A percentile compares a stretch with the other conserved stretches of the same genome.
phyloP scores from a whole-genome alignment of 1,140 invertebrate genomes.

The Vanessa atalanta region DNA sequence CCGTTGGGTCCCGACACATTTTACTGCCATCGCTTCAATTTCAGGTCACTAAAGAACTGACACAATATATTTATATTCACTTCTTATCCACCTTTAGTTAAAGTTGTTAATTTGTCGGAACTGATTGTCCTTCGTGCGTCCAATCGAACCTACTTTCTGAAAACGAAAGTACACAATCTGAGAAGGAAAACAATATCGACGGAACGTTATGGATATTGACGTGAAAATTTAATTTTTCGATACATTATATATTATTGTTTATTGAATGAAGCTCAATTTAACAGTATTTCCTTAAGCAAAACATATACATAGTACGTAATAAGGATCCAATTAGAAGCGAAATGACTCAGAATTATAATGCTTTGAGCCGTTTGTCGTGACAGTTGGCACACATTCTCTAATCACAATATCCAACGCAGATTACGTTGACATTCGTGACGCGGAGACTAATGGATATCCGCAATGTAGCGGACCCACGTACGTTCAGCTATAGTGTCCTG shows the following conservation, averaged over 20 bases:
- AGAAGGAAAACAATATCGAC: not conserved
- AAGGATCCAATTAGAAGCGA: not conserved
- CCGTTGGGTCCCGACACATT: conserved; percentile 19
- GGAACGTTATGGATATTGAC: not conserved
- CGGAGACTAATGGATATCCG: not conserved
- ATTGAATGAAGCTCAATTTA: no score
- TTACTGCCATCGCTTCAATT: not conserved
- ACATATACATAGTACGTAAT: not conserved
- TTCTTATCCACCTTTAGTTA: not conserved
- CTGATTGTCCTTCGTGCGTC: conserved; percentile 5
- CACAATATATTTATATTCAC: not conserved
- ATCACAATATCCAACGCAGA: not conserved
- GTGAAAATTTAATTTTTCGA: no score
- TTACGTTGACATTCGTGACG: not conserved
- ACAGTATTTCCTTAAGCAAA: no score
- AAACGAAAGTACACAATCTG: not conserved
- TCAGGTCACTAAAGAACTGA: conserved; percentile 16
- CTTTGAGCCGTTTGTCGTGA: not conserved
- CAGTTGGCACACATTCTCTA: conserved; percentile 10
- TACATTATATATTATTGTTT: no score
- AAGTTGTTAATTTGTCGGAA: not conserved
- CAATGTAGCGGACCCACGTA: not conserved
- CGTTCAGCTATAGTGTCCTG: not conserved
- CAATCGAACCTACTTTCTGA: conserved; percentile 7
- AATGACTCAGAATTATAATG: not conserved